A percentile compares a stretch with the other conserved stretches of the same genome.
These are phyloP conservation scores for Bubalus kerabau DNA, from an alignment of 2,113 vertebrate species.

Conservation along the genomic window DNA sequence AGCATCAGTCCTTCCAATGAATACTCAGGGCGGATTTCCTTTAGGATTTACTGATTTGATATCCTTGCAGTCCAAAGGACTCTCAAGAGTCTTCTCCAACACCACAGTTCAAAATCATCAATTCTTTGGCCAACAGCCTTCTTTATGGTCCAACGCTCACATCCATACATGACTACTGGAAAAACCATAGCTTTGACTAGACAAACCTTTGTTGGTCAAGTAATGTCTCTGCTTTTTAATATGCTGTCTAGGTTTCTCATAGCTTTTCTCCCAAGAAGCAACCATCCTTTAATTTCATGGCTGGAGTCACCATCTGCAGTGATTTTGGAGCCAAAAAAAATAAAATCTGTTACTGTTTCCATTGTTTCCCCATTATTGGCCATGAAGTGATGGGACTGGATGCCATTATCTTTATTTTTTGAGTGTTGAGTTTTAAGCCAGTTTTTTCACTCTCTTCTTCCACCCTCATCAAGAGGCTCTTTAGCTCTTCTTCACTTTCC, in stretches of 20 bases:
- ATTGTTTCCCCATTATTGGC: neutral
- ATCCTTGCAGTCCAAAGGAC: neutral
- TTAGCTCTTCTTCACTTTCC: neutral
- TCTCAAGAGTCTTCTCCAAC: neutral
- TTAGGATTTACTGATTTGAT: neutral
- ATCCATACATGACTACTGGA: neutral
- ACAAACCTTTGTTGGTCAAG: neutral
- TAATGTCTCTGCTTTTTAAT: neutral
- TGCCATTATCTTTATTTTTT: neutral
- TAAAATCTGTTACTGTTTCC: neutral
- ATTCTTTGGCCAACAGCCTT: neutral
- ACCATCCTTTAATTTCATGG: neutral
- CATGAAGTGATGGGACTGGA: neutral
- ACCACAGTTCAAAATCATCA: neutral
- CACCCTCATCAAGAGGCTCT: neutral
- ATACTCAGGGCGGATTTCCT: neutral
- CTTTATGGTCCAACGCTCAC: neutral
- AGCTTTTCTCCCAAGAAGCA: neutral
- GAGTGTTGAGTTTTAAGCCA: neutral
- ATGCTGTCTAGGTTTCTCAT: neutral
- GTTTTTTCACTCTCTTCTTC: neutral
- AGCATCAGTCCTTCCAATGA: neutral
- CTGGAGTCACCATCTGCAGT: neutral
- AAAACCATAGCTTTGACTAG: neutral
- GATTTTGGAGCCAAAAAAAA: neutral